phyloP scores from a whole-genome alignment of 2,113 vertebrate genomes.

The Gallinago media region DNA sequence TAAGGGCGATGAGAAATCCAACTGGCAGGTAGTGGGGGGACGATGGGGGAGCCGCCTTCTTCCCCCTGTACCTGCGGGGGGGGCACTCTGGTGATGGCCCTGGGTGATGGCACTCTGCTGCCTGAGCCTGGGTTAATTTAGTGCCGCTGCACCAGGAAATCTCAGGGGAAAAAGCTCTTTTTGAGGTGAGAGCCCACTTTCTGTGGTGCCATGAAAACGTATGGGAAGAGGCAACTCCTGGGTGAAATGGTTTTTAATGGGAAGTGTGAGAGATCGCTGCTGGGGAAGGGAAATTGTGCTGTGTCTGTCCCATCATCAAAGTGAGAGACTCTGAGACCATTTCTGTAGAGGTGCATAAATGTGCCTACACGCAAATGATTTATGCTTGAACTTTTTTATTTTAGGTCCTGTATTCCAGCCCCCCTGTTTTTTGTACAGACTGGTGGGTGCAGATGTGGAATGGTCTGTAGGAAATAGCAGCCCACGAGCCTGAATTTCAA shows the following conservation, averaged over 20 bases:
- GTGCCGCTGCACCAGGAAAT: no score
- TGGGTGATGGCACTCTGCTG: not conserved
- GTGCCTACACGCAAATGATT: fast-evolving
- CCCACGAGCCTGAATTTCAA: not conserved
- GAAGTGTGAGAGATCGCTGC: fast-evolving
- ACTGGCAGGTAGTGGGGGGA: not conserved
- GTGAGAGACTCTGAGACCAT: not conserved
- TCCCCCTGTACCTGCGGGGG: not conserved
- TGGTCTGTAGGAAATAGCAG: not conserved
- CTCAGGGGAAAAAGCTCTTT: not conserved
- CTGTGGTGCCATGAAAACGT: not conserved
- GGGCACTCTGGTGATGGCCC: no score
- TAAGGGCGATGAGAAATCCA: not conserved
- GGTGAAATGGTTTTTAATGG: not conserved
- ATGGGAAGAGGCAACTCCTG: not conserved
- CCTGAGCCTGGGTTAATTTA: not conserved
- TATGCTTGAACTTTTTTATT: not conserved
- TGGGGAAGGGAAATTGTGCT: fast-evolving
- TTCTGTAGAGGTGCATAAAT: not conserved
- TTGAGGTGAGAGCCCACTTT: not conserved
- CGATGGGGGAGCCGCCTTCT: not conserved
- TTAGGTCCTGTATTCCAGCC: not conserved
- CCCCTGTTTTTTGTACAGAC: not conserved
- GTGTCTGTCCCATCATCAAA: not conserved
- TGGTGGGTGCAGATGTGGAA: not conserved